Evolutionary conservation across 2,888 invertebrate species (phyloP).

Genomic region (Cerceris ruficornis): DNA sequence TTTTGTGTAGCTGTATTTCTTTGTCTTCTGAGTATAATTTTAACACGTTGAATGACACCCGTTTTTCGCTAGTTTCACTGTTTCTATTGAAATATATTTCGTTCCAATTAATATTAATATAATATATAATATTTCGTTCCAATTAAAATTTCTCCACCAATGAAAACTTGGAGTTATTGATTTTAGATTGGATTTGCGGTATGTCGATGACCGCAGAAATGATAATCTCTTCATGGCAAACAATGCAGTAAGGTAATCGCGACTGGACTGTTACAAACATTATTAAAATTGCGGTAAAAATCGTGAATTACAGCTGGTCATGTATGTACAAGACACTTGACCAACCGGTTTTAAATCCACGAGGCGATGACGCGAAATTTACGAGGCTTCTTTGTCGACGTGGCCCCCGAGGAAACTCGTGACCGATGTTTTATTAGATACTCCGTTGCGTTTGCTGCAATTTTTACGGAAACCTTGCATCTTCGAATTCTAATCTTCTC

Average conservation of each 20-base stretch:
- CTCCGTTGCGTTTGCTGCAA: constrained; percentile 22
- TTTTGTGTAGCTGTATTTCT: too few species aligned
- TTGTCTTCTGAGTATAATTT: not conserved
- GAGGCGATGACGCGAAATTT: constrained; percentile 63
- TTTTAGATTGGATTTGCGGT: too few species aligned
- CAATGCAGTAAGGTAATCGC: constrained; percentile 21
- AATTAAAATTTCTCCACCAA: too few species aligned
- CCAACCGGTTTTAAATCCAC: constrained; percentile 69
- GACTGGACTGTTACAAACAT: constrained; percentile 30
- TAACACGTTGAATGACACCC: too few species aligned
- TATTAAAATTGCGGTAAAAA: constrained; percentile 60
- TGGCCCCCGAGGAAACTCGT: constrained; percentile 43
- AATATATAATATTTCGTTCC: too few species aligned
- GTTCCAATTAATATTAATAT: too few species aligned
- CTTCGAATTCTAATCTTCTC: too few species aligned
- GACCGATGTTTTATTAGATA: constrained; percentile 53
- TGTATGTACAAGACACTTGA: constrained; percentile 39
- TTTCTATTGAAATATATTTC: too few species aligned
- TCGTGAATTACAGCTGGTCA: constrained; percentile 57
- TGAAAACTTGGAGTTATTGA: too few species aligned
- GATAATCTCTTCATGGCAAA: not conserved
- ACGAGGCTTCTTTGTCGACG: constrained; percentile 62
- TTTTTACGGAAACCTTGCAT: constrained; percentile 2
- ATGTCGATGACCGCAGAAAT: too few species aligned
- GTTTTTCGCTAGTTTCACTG: too few species aligned